Conservation (phyloP, 2,113 vertebrate species). For the Eleginops maclovinus region DNA sequence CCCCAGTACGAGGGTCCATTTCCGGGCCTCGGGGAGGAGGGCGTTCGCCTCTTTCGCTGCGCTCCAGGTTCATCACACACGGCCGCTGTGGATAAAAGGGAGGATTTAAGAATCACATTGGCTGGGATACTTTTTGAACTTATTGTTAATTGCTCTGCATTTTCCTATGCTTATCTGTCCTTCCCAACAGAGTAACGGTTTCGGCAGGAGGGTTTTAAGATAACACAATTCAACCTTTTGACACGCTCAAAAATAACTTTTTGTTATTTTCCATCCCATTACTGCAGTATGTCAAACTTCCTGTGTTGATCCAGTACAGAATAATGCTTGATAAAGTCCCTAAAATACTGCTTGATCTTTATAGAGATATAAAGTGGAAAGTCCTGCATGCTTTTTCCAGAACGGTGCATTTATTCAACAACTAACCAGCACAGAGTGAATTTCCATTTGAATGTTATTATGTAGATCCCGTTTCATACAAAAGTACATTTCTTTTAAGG, state of each 20-base stretch:
- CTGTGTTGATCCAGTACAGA: constrained; percentile 50
- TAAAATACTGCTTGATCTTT: constrained; percentile 19
- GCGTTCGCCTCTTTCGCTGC: constrained; percentile 69
- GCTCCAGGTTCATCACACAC: constrained; percentile 86
- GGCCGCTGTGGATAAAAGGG: constrained; percentile 72
- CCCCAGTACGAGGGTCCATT: constrained; percentile 88
- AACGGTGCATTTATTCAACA: not conserved
- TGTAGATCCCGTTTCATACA: no score
- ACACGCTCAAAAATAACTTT: no score
- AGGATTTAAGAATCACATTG: constrained; percentile 23
- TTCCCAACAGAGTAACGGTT: constrained; percentile 40
- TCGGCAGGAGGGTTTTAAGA: constrained; percentile 22
- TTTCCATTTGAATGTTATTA: not conserved
- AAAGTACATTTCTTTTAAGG: not conserved
- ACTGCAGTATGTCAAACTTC: constrained; percentile 19
- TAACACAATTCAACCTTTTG: constrained; percentile 19
- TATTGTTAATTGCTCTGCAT: constrained; percentile 28
- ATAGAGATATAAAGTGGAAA: constrained; percentile 52
- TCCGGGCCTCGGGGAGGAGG: constrained; percentile 79
- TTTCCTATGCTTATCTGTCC: constrained; percentile 9
- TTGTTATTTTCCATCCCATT: constrained; percentile 50
- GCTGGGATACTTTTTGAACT: constrained; percentile 6
- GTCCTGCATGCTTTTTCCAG: constrained; percentile 19
- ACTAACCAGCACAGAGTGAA: not conserved
- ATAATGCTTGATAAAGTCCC: constrained; percentile 20